Conservation (phyloP, 2,888 invertebrate genomes). For the Hirtodrosophila duncani region DNA sequence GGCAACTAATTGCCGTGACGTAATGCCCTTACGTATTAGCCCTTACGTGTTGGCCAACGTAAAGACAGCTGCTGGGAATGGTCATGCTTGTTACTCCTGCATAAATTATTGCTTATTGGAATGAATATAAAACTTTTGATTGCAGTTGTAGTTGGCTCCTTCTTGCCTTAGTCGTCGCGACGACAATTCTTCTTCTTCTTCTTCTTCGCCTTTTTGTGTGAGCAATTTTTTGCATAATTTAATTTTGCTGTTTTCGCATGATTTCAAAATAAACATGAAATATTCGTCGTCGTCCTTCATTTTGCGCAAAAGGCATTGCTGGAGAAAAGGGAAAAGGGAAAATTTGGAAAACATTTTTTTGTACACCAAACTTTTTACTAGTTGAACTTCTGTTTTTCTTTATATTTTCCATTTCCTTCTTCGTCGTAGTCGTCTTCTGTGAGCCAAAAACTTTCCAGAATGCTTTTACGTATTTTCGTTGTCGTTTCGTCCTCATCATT, state of each 20-base stretch:
- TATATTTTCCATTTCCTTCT: conserved; percentile 12
- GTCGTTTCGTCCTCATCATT: not conserved
- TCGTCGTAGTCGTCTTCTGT: too few relatives aligned
- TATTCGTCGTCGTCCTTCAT: conserved; percentile 15
- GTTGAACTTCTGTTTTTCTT: conserved; percentile 36
- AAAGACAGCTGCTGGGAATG: not conserved
- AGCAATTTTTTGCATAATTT: conserved; percentile 37
- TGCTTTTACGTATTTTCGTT: too few relatives aligned
- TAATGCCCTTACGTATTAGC: too few relatives aligned
- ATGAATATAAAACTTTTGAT: conserved; percentile 27
- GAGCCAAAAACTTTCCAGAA: too few relatives aligned
- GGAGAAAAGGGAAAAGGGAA: not conserved
- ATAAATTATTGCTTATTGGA: conserved; percentile 31
- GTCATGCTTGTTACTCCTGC: not conserved
- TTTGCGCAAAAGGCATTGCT: not conserved
- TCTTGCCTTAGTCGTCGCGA: not conserved
- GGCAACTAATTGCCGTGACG: too few relatives aligned
- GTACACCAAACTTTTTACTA: conserved; percentile 24
- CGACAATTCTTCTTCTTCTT: not conserved
- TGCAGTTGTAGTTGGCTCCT: conserved; percentile 19
- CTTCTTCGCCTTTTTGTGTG: not conserved
- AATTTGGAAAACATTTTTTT: conserved; percentile 10
- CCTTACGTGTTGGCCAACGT: too few relatives aligned
- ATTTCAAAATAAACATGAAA: conserved; percentile 46
- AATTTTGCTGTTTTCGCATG: conserved; percentile 43